Conservation (phyloP, 2,888 invertebrate species). For the Cybosia mesomella region DNA sequence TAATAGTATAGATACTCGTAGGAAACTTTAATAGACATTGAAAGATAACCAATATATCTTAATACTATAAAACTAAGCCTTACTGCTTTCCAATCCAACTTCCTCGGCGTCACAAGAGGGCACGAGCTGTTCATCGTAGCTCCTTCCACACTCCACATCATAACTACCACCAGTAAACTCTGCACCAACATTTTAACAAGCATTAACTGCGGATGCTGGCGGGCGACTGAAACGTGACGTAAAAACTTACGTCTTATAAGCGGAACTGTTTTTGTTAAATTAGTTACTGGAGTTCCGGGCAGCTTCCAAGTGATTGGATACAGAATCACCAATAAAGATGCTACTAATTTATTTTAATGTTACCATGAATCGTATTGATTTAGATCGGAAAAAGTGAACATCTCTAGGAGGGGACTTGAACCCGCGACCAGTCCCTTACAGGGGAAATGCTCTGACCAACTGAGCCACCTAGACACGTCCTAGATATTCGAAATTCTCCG, state of each 20-base stretch:
- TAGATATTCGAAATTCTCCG: no score
- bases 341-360: neutral
- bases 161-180: conserved; percentile 59
- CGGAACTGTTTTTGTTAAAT: conserved; percentile 57
- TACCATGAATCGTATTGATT: no score
- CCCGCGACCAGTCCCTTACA: no score
- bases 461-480: no score
- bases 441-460: no score
- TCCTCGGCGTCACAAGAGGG: conserved; percentile 68
- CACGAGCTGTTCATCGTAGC: conserved; percentile 71
- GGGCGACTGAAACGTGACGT: conserved; percentile 63
- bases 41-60: no score
- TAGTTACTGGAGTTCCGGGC: conserved; percentile 38
- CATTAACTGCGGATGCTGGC: conserved; percentile 50
- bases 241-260: conserved; percentile 66
- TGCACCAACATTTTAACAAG: conserved; percentile 65
- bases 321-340: no score
- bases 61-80: conserved; percentile 37
- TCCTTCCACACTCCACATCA: conserved; percentile 60
- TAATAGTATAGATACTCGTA: no score
- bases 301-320: neutral
- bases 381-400: no score
- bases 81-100: conserved; percentile 80
- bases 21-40: no score
- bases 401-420: no score